phyloP scores from a whole-genome alignment of 2,113 vertebrate genomes.

The Platysternon megacephalum region DNA sequence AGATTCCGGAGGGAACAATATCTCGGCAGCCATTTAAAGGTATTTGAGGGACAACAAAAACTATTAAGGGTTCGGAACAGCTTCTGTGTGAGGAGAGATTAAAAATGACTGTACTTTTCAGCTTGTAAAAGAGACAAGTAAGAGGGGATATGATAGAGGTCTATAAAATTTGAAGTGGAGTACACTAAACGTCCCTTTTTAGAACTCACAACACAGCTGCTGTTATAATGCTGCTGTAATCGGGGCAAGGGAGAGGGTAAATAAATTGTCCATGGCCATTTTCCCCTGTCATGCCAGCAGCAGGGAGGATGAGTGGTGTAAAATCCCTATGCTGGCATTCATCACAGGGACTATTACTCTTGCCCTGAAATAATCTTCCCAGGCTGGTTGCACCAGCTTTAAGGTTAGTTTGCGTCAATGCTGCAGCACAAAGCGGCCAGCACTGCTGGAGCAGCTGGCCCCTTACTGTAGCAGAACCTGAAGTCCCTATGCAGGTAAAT shows the following conservation, averaged over 20 bases:
- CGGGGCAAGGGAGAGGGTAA: background rate
- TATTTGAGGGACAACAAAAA: background rate
- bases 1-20: background rate
- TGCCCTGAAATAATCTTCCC: background rate
- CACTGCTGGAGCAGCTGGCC: background rate
- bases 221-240: accelerated
- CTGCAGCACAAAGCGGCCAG: background rate
- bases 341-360: background rate
- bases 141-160: background rate
- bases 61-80: background rate
- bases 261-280: background rate
- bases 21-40: background rate
- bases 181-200: background rate
- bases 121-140: background rate
- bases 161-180: background rate
- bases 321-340: background rate
- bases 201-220: background rate
- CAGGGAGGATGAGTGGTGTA: accelerated
- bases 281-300: background rate
- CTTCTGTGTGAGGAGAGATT: background rate
- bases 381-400: background rate
- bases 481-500: background rate
- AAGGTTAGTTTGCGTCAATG: background rate
- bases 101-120: background rate
- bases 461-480: background rate